Conservation (phyloP, 2,113 vertebrate genomes). For the Saguinus imperator region DNA sequence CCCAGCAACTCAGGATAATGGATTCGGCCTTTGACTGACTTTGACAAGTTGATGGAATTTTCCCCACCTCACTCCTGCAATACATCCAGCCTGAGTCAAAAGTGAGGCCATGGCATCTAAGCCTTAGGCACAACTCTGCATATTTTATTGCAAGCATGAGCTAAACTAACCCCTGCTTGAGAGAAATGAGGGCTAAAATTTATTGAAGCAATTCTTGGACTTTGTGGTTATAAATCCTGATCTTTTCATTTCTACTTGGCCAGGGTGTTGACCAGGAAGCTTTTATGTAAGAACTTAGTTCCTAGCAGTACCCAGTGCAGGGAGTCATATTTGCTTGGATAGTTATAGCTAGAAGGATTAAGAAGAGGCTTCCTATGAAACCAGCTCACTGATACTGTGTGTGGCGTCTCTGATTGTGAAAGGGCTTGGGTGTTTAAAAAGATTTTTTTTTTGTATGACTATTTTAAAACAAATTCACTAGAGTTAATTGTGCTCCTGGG, state of each 20-base stretch:
- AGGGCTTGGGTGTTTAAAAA: background rate
- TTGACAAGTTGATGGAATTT: constrained; percentile 29
- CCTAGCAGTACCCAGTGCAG: background rate
- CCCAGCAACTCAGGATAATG: constrained; percentile 45
- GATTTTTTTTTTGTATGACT: background rate
- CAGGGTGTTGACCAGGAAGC: background rate
- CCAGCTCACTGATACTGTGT: background rate
- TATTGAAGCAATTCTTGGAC: constrained; percentile 32
- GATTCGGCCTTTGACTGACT: constrained; percentile 54
- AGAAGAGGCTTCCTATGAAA: background rate
- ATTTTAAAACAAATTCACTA: background rate
- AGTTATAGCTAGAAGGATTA: background rate
- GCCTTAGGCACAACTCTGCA: background rate
- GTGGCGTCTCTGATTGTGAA: background rate
- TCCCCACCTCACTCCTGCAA: background rate
- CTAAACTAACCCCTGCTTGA: background rate
- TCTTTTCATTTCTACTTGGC: background rate
- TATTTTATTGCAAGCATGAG: background rate
- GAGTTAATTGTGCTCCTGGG: background rate
- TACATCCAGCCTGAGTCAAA: background rate
- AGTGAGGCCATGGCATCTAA: background rate
- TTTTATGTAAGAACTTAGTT: background rate
- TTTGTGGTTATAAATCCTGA: background rate
- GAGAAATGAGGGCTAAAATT: background rate
- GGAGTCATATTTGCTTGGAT: background rate